Base-by-base conservation (phyloP, 1,140 invertebrate species). In the Fopius arisanus region DNA sequence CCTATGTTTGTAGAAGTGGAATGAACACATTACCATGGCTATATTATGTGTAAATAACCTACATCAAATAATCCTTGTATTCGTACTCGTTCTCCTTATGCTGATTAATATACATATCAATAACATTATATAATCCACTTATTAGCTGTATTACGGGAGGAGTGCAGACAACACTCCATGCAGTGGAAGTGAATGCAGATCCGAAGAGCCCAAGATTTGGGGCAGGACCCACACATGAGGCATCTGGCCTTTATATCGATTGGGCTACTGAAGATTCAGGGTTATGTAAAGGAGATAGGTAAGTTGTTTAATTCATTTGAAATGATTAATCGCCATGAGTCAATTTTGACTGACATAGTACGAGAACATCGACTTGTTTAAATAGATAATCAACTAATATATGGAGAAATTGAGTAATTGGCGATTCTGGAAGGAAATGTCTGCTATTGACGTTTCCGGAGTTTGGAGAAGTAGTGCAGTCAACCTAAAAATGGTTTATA, bases 251-350 rank as follows among this genome's bases (percentile, higher is more conserved):
- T 0, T 92, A 89, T 75, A 89, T 95, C 3, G 93, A 94, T 74
- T 95, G 94, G 94, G 92, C 93, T 0, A 87, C 93, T 0, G 93
- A 95, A 73, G 91, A 93, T 76, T 91, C 92, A 23, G 92, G 91
- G 26, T 84, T 95, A 33, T 90, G 90, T 72, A 93, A 93, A 83
- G 93, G 92, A n/a, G 94, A 95, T 85, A 92, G 92, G 92, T 94
- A 78, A 59, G 75, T 69, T 54, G 59, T 70, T 26, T 62, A 0
- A 54, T n/a, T n/a, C n/a, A n/a, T n/a, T n/a, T n/a, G n/a, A n/a
- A n/a, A n/a, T n/a, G n/a, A n/a, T n/a, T n/a, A n/a, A n/a, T n/a
- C n/a, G n/a, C n/a, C n/a, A n/a, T n/a, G n/a, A n/a, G n/a, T n/a
- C n/a, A n/a, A n/a, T n/a, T n/a, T n/a, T n/a, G n/a, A n/a, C n/a